Evolutionary conservation across 2,888 invertebrate genomes (phyloP).

Genomic region (Cotesia congregata): DNA sequence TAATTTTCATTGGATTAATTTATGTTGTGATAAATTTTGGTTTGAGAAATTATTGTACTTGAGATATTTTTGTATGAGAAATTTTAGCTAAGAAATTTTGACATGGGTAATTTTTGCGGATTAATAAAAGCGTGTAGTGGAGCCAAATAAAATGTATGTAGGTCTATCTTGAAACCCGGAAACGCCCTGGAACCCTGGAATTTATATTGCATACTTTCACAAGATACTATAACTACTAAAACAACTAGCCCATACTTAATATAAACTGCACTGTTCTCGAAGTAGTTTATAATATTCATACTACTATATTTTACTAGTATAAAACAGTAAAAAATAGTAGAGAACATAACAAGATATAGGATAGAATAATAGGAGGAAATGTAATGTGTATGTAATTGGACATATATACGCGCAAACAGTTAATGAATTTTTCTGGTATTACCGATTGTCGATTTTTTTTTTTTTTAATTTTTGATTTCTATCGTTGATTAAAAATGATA

Average conservation of each 20-base stretch:
- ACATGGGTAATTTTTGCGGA: no score
- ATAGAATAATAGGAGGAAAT: background rate
- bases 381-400: constrained; percentile 35
- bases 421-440: constrained; percentile 12
- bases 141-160: background rate
- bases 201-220: constrained; percentile 43
- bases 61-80: no score
- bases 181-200: constrained; percentile 46
- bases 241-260: background rate
- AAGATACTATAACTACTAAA: constrained; percentile 6
- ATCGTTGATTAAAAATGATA: no score
- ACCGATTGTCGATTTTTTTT: background rate
- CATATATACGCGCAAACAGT: constrained; percentile 30
- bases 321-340: no score
- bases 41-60: no score
- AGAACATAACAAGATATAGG: constrained; percentile 12
- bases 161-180: constrained; percentile 43
- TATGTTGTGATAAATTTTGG: no score
- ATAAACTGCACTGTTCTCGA: background rate
- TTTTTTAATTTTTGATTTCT: background rate
- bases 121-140: no score
- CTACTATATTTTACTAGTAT: no score
- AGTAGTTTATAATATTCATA: no score
- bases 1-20: no score
- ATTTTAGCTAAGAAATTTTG: no score